Evolutionary conservation across 2,113 vertebrate species (phyloP), one percentile per base, ranked within the genome.

Genomic region (Zonotrichia leucophrys): DNA sequence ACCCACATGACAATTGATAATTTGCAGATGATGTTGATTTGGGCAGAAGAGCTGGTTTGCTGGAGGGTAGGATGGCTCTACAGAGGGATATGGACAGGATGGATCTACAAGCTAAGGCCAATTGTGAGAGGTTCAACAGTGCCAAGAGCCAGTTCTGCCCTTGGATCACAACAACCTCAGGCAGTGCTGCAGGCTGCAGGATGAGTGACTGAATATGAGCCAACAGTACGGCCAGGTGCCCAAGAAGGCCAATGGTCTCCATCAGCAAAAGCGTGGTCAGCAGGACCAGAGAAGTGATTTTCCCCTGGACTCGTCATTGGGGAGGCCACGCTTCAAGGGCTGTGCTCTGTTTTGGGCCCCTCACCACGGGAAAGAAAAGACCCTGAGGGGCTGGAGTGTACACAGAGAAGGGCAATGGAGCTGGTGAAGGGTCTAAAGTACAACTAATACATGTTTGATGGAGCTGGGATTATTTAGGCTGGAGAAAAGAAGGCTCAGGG

Each of bases 281-380:
- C 14, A 47, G 5, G 8, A 23, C 10, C 12, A 62, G 6, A 8
- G 12, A 16, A 78, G 20, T 11, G 31, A 35, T 33, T 16, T 2
- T 16, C 8, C 4, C 4, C 11, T 39, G 15, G 18, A 24, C 8
- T 50, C 0, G 0, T 21, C 28, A 33, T 7, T 41, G 10, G 4
- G 19, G 33, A 56, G 19, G 31, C 9, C 0, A 2, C 14, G 28
- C 11, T 7, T 76, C 15, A 7, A 11, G 20, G 41, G 9, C 6
- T 47, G 33, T 33, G 30, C 16, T 46, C 31, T 37, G 8, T 23
- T 79, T 62, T 25, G 41, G 10, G 5, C 5, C 2, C 3, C 7
- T 55, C 19, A n/a, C 6, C 41, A 17, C 18, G 52, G 24, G 42
- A 69, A 27, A n/a, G 37, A 31, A 58, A 20, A 39, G 55, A 50